Percentiles rank a stretch among this genome's conserved stretches.
Conservation (phyloP, 2,888 invertebrate genomes). For the Campaea margaritaria region DNA sequence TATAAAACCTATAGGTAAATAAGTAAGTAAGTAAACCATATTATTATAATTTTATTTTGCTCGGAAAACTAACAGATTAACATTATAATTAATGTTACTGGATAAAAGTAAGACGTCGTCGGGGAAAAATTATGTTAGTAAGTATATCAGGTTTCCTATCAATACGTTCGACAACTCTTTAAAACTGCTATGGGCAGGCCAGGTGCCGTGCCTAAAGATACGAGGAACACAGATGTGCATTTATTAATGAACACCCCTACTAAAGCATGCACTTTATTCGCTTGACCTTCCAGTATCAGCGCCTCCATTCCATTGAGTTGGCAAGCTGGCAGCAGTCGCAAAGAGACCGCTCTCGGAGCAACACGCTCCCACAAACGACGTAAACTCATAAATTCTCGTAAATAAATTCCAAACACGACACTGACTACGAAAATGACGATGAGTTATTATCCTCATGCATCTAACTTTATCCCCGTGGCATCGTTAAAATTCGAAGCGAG, state of each 20-base stretch:
- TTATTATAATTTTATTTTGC: too few relatives aligned
- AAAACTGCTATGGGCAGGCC: too few relatives aligned
- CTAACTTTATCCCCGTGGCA: conserved; percentile 48
- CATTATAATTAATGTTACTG: too few relatives aligned
- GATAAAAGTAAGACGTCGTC: too few relatives aligned
- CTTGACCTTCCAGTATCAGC: conserved; percentile 24
- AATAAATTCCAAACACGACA: conserved; percentile 58
- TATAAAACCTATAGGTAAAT: too few relatives aligned
- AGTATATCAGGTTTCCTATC: too few relatives aligned
- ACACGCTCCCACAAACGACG: conserved; percentile 56
- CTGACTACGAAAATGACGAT: conserved; percentile 56
- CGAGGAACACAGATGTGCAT: background rate
- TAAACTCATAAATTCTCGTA: conserved; percentile 51
- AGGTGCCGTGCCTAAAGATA: background rate
- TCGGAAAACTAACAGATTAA: too few relatives aligned
- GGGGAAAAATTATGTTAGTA: too few relatives aligned
- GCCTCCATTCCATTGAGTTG: background rate
- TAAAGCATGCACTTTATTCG: conserved; percentile 20
- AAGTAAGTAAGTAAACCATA: too few relatives aligned
- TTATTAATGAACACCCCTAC: background rate
- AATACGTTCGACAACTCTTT: background rate
- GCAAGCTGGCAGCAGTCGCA: conserved; percentile 53
- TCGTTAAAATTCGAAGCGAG: conserved; percentile 48
- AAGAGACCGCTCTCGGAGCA: conserved; percentile 59
- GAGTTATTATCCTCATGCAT: conserved; percentile 55